These are phyloP conservation scores for Apocheima hispidaria DNA, from an alignment of 2,888 invertebrate species.

Conservation along the genomic window DNA sequence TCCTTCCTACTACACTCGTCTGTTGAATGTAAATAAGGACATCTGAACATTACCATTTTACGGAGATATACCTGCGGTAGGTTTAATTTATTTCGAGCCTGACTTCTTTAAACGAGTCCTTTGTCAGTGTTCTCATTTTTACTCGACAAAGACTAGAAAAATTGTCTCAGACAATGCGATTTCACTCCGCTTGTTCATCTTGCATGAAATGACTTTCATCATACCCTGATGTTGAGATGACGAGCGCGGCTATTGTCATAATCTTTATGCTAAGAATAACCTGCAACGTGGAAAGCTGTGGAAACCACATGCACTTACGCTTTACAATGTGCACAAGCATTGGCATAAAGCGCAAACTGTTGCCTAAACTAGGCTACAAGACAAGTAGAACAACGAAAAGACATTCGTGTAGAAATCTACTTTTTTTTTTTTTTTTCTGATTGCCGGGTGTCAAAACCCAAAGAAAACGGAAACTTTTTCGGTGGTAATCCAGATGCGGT, in stretches of 20 bases:
- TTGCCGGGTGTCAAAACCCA: not conserved
- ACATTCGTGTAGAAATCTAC: too few species aligned
- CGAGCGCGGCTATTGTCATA: slow-evolving; percentile 47
- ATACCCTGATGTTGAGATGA: slow-evolving; percentile 47
- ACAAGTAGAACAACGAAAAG: not conserved
- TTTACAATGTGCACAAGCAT: slow-evolving; percentile 34
- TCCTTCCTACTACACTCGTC: slow-evolving; percentile 56
- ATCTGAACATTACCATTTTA: slow-evolving; percentile 56
- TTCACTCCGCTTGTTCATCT: slow-evolving; percentile 52
- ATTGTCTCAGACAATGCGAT: slow-evolving; percentile 42
- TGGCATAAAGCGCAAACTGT: slow-evolving; percentile 1
- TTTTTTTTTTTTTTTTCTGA: too few species aligned
- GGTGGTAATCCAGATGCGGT: slow-evolving; percentile 26
- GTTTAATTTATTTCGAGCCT: slow-evolving; percentile 57
- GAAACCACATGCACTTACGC: slow-evolving; percentile 35
- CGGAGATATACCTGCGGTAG: slow-evolving; percentile 47
- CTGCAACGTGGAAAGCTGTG: slow-evolving; percentile 39
- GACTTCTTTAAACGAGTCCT: slow-evolving; percentile 42
- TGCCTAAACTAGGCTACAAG: slow-evolving; percentile 8
- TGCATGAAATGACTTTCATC: slow-evolving; percentile 55
- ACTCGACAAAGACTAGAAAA: slow-evolving; percentile 39
- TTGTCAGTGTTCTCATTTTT: slow-evolving; percentile 36
- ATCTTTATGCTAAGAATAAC: slow-evolving; percentile 43
- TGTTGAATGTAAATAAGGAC: slow-evolving; percentile 75
- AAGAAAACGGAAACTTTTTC: slow-evolving; percentile 7